Base-by-base conservation (phyloP, 2,888 invertebrate species). In the Tenthredo livida region DNA sequence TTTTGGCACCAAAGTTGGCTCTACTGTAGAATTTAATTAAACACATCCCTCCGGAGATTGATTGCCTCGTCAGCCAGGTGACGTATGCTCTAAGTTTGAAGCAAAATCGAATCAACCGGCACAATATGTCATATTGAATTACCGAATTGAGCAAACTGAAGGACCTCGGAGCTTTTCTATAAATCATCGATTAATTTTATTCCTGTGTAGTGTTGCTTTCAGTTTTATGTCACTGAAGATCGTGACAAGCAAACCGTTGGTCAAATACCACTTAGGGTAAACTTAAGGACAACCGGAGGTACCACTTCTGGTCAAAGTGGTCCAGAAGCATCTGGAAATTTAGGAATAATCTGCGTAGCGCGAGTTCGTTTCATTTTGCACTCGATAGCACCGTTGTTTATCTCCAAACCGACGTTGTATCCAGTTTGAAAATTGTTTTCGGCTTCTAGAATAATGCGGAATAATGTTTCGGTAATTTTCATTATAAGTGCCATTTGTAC, bases 291-390 rank as follows among this genome's bases (percentile, higher is more conserved):
- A 21, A 73, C 75, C 84, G 84, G 84, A 84, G 61, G 61, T 75
- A 17, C 84, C 61, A 84, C 73, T 84, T 84, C 61, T 54, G 73
- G 40, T 21, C 58, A 75, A 75, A 84, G 75, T 84, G 58, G 40
- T 37, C 17, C 37, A 61, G 17, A 54, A 37, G 58, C 40, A 73
- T 75, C 73, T 50, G 75, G 40, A 1, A 84, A 75, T 58, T 21
- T 29, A 47, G 50, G 84, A 70, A 37, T 21, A 82, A 73, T 47
- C 73, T 21, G 21, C 10, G n/a, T n/a, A n/a, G n/a, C n/a, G n/a
- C n/a, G n/a, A n/a, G n/a, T n/a, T n/a, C n/a, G n/a, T 21, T 43
- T 25, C 12, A 1, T 40, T n/a, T 12, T 43, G 15, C 43, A 67
- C 17, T 6, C 65, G 15, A 65, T 65, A 61, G 61, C 61, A 61